Percentiles rank a stretch among this genome's conserved stretches.
Evolutionary conservation across 2,113 vertebrate species (phyloP).

Genomic region (Platanista minor): DNA sequence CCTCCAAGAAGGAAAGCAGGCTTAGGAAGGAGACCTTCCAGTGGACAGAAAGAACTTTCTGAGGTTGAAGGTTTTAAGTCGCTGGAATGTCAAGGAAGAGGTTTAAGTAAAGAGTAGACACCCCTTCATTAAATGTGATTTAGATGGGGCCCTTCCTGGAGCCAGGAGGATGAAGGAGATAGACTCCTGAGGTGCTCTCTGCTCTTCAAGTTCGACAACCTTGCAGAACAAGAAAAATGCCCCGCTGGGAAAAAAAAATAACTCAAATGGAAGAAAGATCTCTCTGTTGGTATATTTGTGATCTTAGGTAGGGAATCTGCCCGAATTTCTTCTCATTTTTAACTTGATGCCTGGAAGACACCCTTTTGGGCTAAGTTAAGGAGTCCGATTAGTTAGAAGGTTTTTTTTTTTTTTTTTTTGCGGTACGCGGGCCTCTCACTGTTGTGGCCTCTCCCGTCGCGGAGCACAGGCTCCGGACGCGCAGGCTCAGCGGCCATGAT

Average conservation of each 20-base stretch:
- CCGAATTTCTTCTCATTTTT: conserved; percentile 5
- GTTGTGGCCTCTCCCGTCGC: too few species aligned
- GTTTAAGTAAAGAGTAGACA: conserved; percentile 47
- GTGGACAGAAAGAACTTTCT: conserved; percentile 38
- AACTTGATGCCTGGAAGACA: background rate
- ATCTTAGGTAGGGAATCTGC: background rate
- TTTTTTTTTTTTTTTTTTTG: too few species aligned
- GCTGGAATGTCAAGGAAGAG: conserved; percentile 41
- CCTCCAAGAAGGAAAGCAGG: background rate
- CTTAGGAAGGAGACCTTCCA: conserved; percentile 11
- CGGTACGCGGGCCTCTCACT: too few species aligned
- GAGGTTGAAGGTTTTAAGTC: conserved; percentile 50
- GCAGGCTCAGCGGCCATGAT: too few species aligned
- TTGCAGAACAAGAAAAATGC: background rate
- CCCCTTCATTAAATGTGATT: conserved; percentile 52
- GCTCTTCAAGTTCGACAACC: background rate
- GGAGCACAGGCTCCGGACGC: too few species aligned
- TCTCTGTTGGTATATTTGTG: background rate
- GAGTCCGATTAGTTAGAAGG: background rate
- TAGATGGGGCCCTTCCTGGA: conserved; percentile 1
- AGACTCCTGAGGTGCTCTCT: background rate
- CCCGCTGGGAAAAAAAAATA: background rate
- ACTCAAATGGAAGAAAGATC: background rate
- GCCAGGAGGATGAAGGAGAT: background rate
- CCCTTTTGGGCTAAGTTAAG: background rate